Evolutionary conservation across 2,797 vertebrate species (phyloP), one percentile per base, ranked within the genome.

Genomic region (Neosilurus mollespiculum): DNA sequence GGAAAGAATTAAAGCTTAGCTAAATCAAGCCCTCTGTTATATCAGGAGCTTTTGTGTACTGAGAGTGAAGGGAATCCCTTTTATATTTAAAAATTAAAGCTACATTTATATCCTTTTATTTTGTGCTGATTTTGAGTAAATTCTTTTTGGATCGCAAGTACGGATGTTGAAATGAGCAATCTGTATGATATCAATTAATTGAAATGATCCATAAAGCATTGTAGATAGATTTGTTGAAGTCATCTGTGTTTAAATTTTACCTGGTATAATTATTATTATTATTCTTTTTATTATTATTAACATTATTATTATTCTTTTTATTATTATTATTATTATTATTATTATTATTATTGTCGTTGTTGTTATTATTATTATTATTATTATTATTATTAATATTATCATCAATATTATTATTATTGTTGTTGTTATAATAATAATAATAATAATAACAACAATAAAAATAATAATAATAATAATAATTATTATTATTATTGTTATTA

Each of bases 1-100:
- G 18, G 70, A 18, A 67, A 80, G 78, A 67, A 75, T 75, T 59
- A 75, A 80, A 49, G 53, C 77, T 80, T 20, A 73, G 59, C 51
- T 49, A 15, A 72, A 37, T 22, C 43, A 80, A 65, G 20, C 7
- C 10, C 11, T 49, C 11, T 15, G 76, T 67, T 73, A 72, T 56
- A 6, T 65, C 9, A 18, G 3, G 30, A 54, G n/a, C 22, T 16
- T 64, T 71, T 58, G 37, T 54, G 49, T 16, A 34, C n/a, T 51
- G 59, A 30, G 37, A 22, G n/a, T 49, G 7, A 6, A 34, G 78
- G 61, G 61, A 65, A 22, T 22, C 24, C 18, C 26, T 34, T 58
- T 56, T 16, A 14, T 26, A 9, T n/a, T 65, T 64, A 24, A n/a
- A n/a, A 51, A 51, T 49, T 5, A 43, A 4, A 9, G 34, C 26